Conservation (phyloP, 2,797 vertebrate genomes). For the Pteronotus mesoamericanus region DNA sequence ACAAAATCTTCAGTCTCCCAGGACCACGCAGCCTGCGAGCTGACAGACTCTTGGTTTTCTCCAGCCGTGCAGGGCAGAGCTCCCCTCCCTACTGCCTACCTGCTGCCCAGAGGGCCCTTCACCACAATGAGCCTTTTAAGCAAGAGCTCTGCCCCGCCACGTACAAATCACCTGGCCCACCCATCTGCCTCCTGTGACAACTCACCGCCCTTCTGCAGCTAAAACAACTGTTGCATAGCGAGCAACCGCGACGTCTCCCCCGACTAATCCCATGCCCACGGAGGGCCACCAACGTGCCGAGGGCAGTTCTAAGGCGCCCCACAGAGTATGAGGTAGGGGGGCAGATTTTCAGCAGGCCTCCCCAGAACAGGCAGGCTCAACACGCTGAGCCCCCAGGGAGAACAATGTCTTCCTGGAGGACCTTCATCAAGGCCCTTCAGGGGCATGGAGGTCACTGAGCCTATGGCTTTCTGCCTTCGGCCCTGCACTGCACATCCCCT, state of each 20-base stretch:
- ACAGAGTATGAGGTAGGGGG: not conserved
- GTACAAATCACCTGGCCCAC: not conserved
- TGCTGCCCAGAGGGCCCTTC: not conserved
- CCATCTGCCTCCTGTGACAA: not conserved
- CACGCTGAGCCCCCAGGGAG: too few species aligned
- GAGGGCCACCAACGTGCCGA: not conserved
- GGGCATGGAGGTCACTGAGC: rapidly evolving
- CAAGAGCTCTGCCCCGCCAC: rapidly evolving
- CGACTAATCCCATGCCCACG: not conserved
- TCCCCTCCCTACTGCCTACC: not conserved
- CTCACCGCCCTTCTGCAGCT: not conserved
- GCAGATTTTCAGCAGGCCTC: not conserved
- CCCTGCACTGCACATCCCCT: not conserved
- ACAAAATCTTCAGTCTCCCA: not conserved
- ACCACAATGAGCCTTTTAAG: not conserved
- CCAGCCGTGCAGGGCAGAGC: not conserved
- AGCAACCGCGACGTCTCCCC: not conserved
- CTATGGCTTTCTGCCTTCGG: not conserved
- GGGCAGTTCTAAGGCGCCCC: not conserved
- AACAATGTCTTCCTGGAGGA: too few species aligned
- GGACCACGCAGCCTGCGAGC: not conserved
- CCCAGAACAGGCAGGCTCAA: not conserved
- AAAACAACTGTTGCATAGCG: not conserved
- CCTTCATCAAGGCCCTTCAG: not conserved
- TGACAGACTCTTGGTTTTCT: not conserved